Evolutionary conservation across 1,140 invertebrate genomes (phyloP), one percentile per base, ranked within the genome.

Genomic region (Drosophila nigrodunni): DNA sequence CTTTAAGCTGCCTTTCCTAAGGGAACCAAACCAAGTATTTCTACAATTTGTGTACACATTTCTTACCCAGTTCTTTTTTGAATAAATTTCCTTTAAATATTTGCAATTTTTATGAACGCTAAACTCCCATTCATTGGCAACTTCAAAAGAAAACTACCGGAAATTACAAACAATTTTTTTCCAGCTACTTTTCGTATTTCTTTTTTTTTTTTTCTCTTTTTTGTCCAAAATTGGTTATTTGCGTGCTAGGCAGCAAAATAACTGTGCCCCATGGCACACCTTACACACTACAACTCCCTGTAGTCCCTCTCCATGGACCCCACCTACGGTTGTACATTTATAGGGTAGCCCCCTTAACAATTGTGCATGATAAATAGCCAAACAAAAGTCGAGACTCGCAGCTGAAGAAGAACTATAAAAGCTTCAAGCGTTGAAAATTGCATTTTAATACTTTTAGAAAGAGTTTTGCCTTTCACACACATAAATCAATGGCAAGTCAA

Each of bases 401-500:
- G 52, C 15, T 55, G 60, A 15, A 43, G 50, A 57, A 57, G 58
- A 70, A 65, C 77, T 80, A 80, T 71, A 76, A 59, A 64, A 60
- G 59, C 58, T 72, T 46, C 58, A 76, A 68, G 70, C 77, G 73
- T 66, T 77, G 77, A 83, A 83, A 83, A 83, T 80, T 79, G 80
- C 80, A 83, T 79, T 83, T 80, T 77, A 83, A 82, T 83, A 83
- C 77, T 73, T 73, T 60, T 46, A 61, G 37, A 62, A 69, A 74
- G 65, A 59, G 44, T 55, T 71, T 60, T 60, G 57, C 57, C 43
- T 30, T 30, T 25, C 10, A 9, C 34, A 41, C 41, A 70, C 39
- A 83, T 83, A 85, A 83, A 83, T 83, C 81, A 83, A 83, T 83
- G 80, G 80, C 77, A 77, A 83, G 80, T 83, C 80, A 80, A 83